A percentile compares a stretch with the other conserved stretches of the same genome.
These are phyloP conservation scores for Camptogramma bilineatum DNA, from an alignment of 2,888 invertebrate genomes.

Conservation along the genomic window DNA sequence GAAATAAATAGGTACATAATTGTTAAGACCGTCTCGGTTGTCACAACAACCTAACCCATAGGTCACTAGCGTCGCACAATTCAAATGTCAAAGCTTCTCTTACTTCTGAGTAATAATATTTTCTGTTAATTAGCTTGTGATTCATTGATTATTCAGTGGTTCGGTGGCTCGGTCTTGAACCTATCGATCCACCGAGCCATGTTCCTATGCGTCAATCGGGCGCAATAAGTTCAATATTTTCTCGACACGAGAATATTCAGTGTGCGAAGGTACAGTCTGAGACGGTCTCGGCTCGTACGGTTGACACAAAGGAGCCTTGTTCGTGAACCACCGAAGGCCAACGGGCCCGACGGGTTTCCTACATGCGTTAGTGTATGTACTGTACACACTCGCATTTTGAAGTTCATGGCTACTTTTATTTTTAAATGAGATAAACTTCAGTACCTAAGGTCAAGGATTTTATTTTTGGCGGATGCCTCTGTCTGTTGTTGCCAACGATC, in stretches of 20 bases:
- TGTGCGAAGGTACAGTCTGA: conserved; percentile 36
- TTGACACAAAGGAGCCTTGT: conserved; percentile 78
- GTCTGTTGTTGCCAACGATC: conserved; percentile 69
- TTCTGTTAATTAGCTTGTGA: conserved; percentile 35
- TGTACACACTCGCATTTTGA: conserved; percentile 63
- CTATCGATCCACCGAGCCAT: conserved; percentile 36
- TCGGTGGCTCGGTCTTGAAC: conserved; percentile 33
- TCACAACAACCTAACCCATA: conserved; percentile 21
- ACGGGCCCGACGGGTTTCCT: conserved; percentile 70
- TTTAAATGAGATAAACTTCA: conserved; percentile 74
- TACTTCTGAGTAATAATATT: conserved; percentile 32
- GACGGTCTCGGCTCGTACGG: conserved; percentile 48
- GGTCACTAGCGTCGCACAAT: conserved; percentile 40
- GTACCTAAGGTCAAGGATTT: conserved; percentile 82
- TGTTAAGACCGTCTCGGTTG: conserved; percentile 12
- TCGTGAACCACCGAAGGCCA: conserved; percentile 82
- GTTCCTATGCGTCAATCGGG: conserved; percentile 35
- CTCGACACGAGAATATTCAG: conserved; percentile 25
- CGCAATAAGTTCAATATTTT: conserved; percentile 32
- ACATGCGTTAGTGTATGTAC: conserved; percentile 69
- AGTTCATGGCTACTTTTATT: conserved; percentile 82
- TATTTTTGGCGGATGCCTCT: conserved; percentile 76
- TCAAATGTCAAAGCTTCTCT: conserved; percentile 38
- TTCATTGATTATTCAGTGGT: conserved; percentile 38
- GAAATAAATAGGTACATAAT: conserved; percentile 15